Base-by-base conservation (phyloP, 2,888 invertebrate genomes). In the Synanthedon vespiformis region DNA sequence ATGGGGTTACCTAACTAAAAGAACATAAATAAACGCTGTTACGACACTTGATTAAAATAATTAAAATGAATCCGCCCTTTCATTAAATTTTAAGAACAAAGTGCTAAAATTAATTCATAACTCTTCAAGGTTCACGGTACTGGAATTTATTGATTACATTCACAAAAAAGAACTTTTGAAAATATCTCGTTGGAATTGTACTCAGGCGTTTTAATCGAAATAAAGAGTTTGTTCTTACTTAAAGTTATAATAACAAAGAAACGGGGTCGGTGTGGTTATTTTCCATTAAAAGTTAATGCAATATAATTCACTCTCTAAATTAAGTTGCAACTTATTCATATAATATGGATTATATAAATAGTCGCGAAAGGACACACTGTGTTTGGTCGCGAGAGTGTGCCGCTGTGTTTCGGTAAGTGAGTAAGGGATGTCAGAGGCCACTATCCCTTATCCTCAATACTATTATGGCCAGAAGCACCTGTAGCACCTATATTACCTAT, bases 211-310 rank as follows among this genome's bases (percentile, higher is more conserved):
- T 59, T 57, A 55, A 55, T 57, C 60, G 48, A 22, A 48, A 48
- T 22, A 48, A 10, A 18, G 22, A 48, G 22, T 22, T 34, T 48
- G 48, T 16, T 18, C 22, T 48, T 18, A 22, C 18, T 48, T 16
- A 48, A 22, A 48, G 18, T 44, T 44, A 44, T 44, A 44, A 44
- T 68, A 65, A 74, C 73, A 74, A 74, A 74, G 77, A 74, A 80
- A 75, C 75, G 68, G 75, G 79, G 80, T 75, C 81, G 73, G 58
- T 55, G 58, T 66, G 60, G 72, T 72, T 68, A 71, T 76, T 73
- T 73, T 75, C 77, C 77, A 76, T 68, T 72, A 64, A 62, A 66
- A 62, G 57, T 61, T 49, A 40, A 44, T 67, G 64, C 65, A 67
- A 53, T 69, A 62, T 40, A 55, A 52, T 52, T 11, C 60, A 51